Conservation (phyloP, 30 jellyfish, hydroid and myxozoan species). For the Aurelia aurita region DNA sequence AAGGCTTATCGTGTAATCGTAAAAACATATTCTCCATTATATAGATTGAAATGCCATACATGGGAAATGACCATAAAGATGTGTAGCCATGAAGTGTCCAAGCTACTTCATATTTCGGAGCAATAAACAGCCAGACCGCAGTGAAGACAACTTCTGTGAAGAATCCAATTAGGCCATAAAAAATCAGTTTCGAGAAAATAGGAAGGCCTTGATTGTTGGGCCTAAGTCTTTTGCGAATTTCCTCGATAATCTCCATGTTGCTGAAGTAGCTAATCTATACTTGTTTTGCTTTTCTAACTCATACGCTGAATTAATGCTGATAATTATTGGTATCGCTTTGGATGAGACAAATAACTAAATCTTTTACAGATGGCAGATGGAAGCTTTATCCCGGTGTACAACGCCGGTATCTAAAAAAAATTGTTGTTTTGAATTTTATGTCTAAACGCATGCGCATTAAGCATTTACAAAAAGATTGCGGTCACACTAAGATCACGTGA, state of each 20-base stretch:
- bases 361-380: too few relatives aligned
- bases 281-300: too few relatives aligned
- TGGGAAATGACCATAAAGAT: conserved; percentile 96
- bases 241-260: conserved; percentile 20
- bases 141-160: conserved; percentile 92
- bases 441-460: too few relatives aligned
- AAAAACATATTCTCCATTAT: conserved; percentile 78
- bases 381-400: too few relatives aligned
- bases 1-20: conserved; percentile 38
- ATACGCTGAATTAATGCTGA: too few relatives aligned
- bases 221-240: not conserved
- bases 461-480: too few relatives aligned
- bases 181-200: conserved; percentile 71
- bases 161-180: conserved; percentile 92
- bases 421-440: too few relatives aligned
- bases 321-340: too few relatives aligned
- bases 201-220: conserved; percentile 85
- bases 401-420: too few relatives aligned
- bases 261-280: too few relatives aligned
- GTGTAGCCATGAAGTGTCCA: conserved; percentile 95
- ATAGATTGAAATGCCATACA: conserved; percentile 80
- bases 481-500: too few relatives aligned
- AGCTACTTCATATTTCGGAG: conserved; percentile 70
- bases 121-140: conserved; percentile 83
- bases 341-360: too few relatives aligned